Conservation (phyloP, 2,797 vertebrate genomes). For the Cirrhinus molitorella region DNA sequence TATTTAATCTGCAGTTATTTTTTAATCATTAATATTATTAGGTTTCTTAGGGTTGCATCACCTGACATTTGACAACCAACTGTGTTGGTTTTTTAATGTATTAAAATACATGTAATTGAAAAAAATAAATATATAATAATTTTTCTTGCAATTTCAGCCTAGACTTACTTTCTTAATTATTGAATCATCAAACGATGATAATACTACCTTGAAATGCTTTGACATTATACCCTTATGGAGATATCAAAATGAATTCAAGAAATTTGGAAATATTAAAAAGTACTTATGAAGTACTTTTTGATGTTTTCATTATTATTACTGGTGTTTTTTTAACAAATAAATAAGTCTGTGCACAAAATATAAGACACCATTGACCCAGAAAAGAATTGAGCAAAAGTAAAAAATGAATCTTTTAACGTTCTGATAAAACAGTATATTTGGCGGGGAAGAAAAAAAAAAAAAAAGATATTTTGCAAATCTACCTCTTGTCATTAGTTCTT, state of each 20-base stretch:
- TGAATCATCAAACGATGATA: background rate
- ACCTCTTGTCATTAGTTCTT: background rate
- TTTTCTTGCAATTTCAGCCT: too few relatives aligned
- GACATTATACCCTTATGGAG: background rate
- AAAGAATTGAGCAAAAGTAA: background rate
- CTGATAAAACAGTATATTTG: background rate
- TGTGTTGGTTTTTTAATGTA: background rate
- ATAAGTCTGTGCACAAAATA: background rate
- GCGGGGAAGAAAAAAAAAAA: background rate
- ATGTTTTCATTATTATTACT: too few relatives aligned
- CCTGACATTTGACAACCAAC: background rate
- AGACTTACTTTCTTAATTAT: background rate
- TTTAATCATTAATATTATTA: too few relatives aligned
- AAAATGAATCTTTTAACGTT: background rate
- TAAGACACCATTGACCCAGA: background rate
- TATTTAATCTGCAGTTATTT: too few relatives aligned
- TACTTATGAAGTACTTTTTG: too few relatives aligned
- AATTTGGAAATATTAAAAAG: background rate
- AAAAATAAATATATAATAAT: background rate
- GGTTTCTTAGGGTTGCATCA: background rate
- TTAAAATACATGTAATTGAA: background rate
- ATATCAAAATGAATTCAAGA: background rate
- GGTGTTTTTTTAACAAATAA: background rate
- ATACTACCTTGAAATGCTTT: conserved; percentile 3
- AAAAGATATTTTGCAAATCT: background rate